Evolutionary conservation across 1,140 invertebrate species (phyloP).

Genomic region (Drosophila chauvacae): DNA sequence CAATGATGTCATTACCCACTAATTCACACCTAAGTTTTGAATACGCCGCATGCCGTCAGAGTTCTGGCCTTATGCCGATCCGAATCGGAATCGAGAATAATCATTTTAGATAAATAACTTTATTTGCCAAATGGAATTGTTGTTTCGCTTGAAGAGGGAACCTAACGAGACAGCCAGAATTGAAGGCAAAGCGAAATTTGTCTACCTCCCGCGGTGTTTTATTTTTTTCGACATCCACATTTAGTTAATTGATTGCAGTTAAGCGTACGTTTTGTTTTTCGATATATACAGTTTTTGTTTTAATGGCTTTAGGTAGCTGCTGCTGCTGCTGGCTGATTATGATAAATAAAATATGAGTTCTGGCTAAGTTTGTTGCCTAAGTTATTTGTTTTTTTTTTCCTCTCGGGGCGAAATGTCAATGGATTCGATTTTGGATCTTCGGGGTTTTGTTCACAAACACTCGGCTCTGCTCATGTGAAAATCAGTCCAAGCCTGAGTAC

Average conservation of each 20-base stretch:
- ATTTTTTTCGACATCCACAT: constrained; percentile 45
- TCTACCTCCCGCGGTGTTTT: constrained; percentile 62
- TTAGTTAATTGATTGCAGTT: constrained; percentile 73
- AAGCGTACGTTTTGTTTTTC: constrained; percentile 35
- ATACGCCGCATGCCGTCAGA: constrained; percentile 48
- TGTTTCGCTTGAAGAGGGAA: constrained; percentile 45
- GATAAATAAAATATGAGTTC: constrained; percentile 80
- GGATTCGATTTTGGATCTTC: constrained; percentile 48
- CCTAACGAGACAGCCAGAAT: constrained; percentile 56
- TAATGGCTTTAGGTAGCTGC: constrained; percentile 50
- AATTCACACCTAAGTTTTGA: constrained; percentile 81
- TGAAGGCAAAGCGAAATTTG: constrained; percentile 47
- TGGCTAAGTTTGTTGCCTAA: constrained; percentile 69
- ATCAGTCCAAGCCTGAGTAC: constrained; percentile 62
- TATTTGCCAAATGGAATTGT: constrained; percentile 71
- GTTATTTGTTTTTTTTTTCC: constrained; percentile 53
- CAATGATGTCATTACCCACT: constrained; percentile 82
- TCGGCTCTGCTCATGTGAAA: constrained; percentile 55
- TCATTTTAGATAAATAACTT: constrained; percentile 74
- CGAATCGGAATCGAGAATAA: constrained; percentile 55
- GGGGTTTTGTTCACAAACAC: constrained; percentile 2
- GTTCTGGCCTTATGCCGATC: constrained; percentile 48
- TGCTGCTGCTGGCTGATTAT: constrained; percentile 31
- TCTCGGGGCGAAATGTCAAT: constrained; percentile 62
- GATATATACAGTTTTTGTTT: constrained; percentile 35